Base-by-base conservation (phyloP, 2,888 invertebrate genomes). In the Hirtodrosophila alboralis region DNA sequence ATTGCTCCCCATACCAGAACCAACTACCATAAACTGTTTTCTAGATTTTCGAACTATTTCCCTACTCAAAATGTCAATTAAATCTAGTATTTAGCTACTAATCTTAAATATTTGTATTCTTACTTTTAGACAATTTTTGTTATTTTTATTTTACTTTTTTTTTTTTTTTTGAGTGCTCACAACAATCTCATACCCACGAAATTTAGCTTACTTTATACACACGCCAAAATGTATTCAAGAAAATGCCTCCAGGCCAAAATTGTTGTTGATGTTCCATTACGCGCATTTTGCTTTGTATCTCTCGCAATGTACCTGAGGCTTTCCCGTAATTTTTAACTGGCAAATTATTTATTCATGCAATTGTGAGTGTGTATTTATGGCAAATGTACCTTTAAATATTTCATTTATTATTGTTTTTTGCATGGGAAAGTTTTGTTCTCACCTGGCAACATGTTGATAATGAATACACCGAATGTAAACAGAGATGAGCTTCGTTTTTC, bases 231-330 rank as follows among this genome's bases (percentile, higher is more conserved):
- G 13, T 23, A 21, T 52, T 48, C 27, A 3, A 10, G 9, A 31
- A 41, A 56, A 31, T 30, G 31, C 26, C 54, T 40, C 14, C 8
- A 60, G 60, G 66, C 16, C 27, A 6, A 33, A 12, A 18, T 53
- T 52, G 43, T 70, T 79, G 74, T 73, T 80, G 43, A 51, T 61
- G 60, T 63, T 74, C 33, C 72, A 62, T 75, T 73, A 56, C 37
- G 10, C 34, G 31, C 38, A 28, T 37, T 56, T 47, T 18, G 49
- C 31, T 41, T 54, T 47, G 16, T 21, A 14, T 30, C 23, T 43
- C 4, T 27, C 33, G 30, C 21, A 18, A 53, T 53, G 61, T 48
- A 8, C 54, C 40, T 14, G 13, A 3, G 54, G 45, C 18, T 8
- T 21, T 1, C 36, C 9, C 18, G 9, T n/a, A 16, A 43, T 59